Evolutionary conservation across 2,888 invertebrate species (phyloP).

Genomic region (Caenorhabditis drosophilae): DNA sequence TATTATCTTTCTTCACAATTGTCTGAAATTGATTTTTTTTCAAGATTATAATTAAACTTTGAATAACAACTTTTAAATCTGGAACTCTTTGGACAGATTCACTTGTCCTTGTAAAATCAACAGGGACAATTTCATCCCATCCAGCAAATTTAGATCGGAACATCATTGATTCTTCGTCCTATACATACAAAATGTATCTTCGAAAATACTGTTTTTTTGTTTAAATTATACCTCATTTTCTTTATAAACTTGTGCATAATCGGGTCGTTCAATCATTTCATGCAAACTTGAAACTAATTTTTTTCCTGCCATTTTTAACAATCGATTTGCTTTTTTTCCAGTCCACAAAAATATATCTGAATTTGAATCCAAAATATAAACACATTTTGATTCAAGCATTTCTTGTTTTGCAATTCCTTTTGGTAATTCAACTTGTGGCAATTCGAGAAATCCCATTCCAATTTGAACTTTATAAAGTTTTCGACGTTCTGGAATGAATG

Average conservation of each 20-base stretch:
- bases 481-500: constrained; percentile 57
- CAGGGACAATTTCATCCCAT: constrained; percentile 98
- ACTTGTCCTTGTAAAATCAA: constrained; percentile 96
- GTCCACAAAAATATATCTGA: constrained; percentile 77
- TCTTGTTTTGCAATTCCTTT: constrained; percentile 72
- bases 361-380: constrained; percentile 93
- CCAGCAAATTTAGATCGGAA: constrained; percentile 95
- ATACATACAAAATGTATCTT: background rate
- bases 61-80: constrained; percentile 77
- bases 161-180: constrained; percentile 74
- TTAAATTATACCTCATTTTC: constrained; percentile 53
- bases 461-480: constrained; percentile 78
- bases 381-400: constrained; percentile 85
- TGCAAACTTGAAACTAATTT: constrained; percentile 78
- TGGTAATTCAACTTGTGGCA: constrained; percentile 80
- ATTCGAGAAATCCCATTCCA: constrained; percentile 96
- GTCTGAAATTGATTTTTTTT: constrained; percentile 76
- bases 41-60: no score
- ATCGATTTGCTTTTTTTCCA: constrained; percentile 92
- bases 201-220: background rate
- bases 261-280: constrained; percentile 85
- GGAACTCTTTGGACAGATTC: constrained; percentile 96
- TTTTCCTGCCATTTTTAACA: constrained; percentile 68
- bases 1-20: constrained; percentile 74
- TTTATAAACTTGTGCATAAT: constrained; percentile 80